Conservation (phyloP, 2,113 vertebrate species). For the Psilopsiagon aurifrons region DNA sequence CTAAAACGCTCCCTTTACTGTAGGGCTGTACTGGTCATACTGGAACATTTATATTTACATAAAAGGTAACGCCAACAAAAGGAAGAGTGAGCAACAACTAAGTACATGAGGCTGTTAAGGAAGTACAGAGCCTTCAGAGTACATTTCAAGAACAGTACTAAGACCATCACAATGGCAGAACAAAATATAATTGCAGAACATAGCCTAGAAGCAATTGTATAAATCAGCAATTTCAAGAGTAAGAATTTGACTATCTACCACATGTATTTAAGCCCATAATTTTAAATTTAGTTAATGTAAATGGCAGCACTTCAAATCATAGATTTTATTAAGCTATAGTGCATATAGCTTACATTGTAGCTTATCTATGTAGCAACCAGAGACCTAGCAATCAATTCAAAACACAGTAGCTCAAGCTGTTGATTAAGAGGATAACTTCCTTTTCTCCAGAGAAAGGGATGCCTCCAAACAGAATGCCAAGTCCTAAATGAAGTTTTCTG, state of each 20-base stretch:
- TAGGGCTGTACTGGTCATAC: not conserved
- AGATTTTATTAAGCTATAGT: not conserved
- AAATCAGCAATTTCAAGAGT: not conserved
- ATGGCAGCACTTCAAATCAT: not conserved
- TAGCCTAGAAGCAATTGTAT: not conserved
- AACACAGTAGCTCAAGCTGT: not conserved
- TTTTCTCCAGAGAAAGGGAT: not conserved
- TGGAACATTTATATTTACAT: not conserved
- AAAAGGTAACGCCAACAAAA: not conserved
- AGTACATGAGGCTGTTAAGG: not conserved
- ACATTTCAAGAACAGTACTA: not conserved
- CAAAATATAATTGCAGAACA: not conserved
- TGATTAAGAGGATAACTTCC: not conserved
- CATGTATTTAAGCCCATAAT: not conserved
- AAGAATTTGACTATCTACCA: not conserved
- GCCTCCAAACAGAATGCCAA: not conserved
- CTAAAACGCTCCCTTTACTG: fast-evolving
- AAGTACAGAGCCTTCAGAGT: not conserved
- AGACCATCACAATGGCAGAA: not conserved
- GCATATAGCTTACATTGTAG: not conserved
- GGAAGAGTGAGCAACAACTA: not conserved
- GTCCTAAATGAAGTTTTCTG: not conserved
- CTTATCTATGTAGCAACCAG: not conserved
- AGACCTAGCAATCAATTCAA: not conserved
- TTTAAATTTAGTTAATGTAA: not conserved